Percentiles rank a stretch among this genome's conserved stretches.
Conservation (phyloP, 2,888 invertebrate genomes). For the Theodoxus fluviatilis region DNA sequence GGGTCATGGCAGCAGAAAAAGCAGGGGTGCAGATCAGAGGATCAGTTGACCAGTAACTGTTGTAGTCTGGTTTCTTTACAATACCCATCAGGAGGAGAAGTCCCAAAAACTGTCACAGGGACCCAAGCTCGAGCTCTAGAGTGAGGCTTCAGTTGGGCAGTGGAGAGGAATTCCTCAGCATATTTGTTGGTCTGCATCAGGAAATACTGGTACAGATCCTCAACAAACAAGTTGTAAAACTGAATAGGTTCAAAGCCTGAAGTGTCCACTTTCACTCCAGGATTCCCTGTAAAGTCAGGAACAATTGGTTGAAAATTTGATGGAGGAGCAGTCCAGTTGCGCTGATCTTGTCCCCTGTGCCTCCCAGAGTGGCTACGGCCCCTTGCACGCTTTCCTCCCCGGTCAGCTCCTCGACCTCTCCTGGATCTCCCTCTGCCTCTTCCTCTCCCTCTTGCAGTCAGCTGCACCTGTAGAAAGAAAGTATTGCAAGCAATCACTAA, state of each 20-base stretch:
- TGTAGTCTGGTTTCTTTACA: conserved; percentile 13
- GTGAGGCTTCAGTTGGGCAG: not conserved
- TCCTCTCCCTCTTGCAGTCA: too few relatives aligned
- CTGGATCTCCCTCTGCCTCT: too few relatives aligned
- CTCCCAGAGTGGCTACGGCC: too few relatives aligned
- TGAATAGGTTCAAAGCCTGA: not conserved
- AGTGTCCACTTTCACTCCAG: conserved; percentile 5
- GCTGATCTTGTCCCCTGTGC: conserved; percentile 10
- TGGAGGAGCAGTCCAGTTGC: not conserved
- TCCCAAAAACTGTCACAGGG: not conserved
- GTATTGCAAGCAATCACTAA: too few relatives aligned
- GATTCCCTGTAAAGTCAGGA: not conserved
- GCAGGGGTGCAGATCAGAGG: conserved; percentile 4
- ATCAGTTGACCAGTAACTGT: conserved; percentile 15
- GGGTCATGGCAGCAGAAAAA: conserved; percentile 17
- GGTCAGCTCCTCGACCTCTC: not conserved
- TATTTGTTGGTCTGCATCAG: conserved; percentile 10
- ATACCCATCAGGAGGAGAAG: conserved; percentile 18
- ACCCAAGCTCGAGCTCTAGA: not conserved
- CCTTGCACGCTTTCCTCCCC: not conserved
- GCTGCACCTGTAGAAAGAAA: too few relatives aligned
- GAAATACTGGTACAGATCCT: conserved; percentile 10
- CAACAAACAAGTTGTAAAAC: conserved; percentile 6
- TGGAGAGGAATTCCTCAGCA: conserved; percentile 1
- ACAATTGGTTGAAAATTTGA: conserved; percentile 14